Percentiles rank a stretch among this genome's conserved stretches.
phyloP scores from a whole-genome alignment of 2,797 vertebrate genomes.

The Somateria mollissima region DNA sequence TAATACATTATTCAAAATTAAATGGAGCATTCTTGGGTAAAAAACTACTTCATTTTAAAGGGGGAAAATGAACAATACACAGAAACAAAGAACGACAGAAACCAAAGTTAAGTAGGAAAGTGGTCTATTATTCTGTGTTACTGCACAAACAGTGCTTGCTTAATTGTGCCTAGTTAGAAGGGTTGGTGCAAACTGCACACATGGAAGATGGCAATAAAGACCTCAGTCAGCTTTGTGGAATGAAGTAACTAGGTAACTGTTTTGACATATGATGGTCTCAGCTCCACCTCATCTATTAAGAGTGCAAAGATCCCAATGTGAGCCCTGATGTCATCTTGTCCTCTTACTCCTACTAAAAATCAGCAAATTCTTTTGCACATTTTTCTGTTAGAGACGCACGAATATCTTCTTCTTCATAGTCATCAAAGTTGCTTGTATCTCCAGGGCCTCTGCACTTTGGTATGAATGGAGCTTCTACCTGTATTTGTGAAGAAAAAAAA shows the following conservation, averaged over 20 bases:
- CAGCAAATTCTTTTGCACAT: constrained; percentile 97
- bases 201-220: constrained; percentile 90
- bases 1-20: constrained; percentile 80
- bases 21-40: constrained; percentile 83
- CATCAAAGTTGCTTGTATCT: constrained; percentile 99
- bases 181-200: constrained; percentile 90
- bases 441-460: constrained; percentile 99
- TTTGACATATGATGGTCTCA: constrained; percentile 87
- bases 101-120: constrained; percentile 79
- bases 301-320: constrained; percentile 91
- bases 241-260: constrained; percentile 91
- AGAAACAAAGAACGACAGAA: constrained; percentile 78
- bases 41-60: constrained; percentile 81
- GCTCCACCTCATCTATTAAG: constrained; percentile 90
- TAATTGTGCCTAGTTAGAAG: constrained; percentile 90
- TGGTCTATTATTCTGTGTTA: constrained; percentile 89
- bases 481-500: neutral
- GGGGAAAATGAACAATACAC: constrained; percentile 81
- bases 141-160: constrained; percentile 88
- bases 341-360: constrained; percentile 89
- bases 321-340: constrained; percentile 88
- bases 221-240: constrained; percentile 92
- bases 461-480: constrained; percentile 99
- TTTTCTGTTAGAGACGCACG: constrained; percentile 98
- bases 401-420: constrained; percentile 99